Evolutionary conservation across 1,140 invertebrate genomes (phyloP), one percentile per base, ranked within the genome.

Genomic region (Bicyclus anynana): DNA sequence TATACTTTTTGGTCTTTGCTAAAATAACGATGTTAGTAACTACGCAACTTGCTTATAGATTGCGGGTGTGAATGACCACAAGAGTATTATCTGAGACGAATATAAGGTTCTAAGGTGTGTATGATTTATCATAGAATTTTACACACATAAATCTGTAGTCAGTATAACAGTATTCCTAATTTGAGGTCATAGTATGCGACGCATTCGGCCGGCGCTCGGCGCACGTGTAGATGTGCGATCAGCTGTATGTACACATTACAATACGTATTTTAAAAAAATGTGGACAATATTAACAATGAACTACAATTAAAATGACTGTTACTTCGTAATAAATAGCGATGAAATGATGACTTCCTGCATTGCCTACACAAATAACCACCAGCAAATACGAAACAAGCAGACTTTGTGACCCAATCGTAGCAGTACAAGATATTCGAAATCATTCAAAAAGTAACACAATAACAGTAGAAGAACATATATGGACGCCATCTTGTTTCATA

Each of bases 261-360:
- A 40, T 40, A 40, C 14, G 37, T 44, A 20, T 10, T 20, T 20
- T 21, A 44, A 44, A 44, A 44, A 44, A 23, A 44, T 40, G 37
- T 40, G 2, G 13, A 40, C 14, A 40, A 16, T 44, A 44, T 23
- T 44, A 44, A 44, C 18, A 20, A 23, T 44, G 42, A 44, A 20
- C 18, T 44, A 44, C 3, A 20, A 12, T 21, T 44, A 44, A 20
- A 44, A 44, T 44, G 42, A 44, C 42, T 44, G 42, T 23, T 21
- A 44, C 10, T 4, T 44, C 5, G 4, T 14, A 21, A 44, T 44
- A 44, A 44, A 44, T 44, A 44, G 42, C 12, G 42, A 44, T 14
- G 21, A 7, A 12, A 14, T 23, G 23, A 44, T 44, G 42, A 44
- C 17, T 44, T 44, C 2, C n/a, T 12, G 17, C 12, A 7, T 40